Percentiles rank a stretch among this genome's conserved stretches.
Evolutionary conservation across 2,888 invertebrate genomes (phyloP).

Genomic region (Hydriomena furcata): DNA sequence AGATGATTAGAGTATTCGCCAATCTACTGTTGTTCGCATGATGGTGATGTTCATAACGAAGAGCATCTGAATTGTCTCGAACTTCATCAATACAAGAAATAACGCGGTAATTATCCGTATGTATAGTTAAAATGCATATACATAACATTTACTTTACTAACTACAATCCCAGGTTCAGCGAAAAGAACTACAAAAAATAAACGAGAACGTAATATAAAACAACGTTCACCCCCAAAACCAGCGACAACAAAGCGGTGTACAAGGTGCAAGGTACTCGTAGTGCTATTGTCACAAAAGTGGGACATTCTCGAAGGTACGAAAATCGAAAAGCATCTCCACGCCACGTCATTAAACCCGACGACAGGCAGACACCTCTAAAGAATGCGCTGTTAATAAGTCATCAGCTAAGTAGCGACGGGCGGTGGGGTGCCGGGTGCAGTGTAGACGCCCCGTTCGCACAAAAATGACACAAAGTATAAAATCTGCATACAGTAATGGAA

Average conservation of each 20-base stretch:
- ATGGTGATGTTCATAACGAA: too few relatives aligned
- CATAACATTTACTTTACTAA: too few relatives aligned
- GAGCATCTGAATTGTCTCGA: too few relatives aligned
- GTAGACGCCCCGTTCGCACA: constrained; percentile 59
- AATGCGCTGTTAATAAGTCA: constrained; percentile 83
- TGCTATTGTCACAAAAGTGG: constrained; percentile 61
- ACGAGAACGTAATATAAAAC: constrained; percentile 9
- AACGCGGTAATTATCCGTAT: too few relatives aligned
- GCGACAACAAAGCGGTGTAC: neutral
- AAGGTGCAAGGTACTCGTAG: constrained; percentile 7
- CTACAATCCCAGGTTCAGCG: too few relatives aligned
- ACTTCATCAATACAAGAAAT: too few relatives aligned
- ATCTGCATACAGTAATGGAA: constrained; percentile 78
- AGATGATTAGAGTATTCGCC: too few relatives aligned
- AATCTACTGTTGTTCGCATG: too few relatives aligned
- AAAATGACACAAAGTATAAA: constrained; percentile 81
- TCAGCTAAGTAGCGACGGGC: constrained; percentile 78
- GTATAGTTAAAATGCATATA: too few relatives aligned
- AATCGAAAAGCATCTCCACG: constrained; percentile 56
- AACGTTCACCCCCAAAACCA: constrained; percentile 3
- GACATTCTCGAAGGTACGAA: constrained; percentile 65
- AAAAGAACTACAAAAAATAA: too few relatives aligned
- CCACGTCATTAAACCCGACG: constrained; percentile 79
- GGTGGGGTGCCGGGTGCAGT: constrained; percentile 34
- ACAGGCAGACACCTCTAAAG: constrained; percentile 81